These are phyloP conservation scores for Bactericera cockerelli DNA, from an alignment of 1,140 invertebrate species.

Conservation along the genomic window DNA sequence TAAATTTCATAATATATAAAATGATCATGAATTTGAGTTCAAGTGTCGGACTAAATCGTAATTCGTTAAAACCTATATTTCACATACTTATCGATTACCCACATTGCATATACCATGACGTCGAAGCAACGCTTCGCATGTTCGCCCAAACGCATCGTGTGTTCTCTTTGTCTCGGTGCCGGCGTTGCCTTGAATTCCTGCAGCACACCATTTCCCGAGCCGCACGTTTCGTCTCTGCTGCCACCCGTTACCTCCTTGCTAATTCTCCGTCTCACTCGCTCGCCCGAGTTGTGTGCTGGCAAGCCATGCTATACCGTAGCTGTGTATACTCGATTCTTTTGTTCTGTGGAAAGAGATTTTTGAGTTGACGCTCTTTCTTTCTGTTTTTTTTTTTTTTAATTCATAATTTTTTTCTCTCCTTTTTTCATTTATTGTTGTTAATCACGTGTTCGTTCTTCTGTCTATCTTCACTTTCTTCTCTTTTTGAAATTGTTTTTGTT, in stretches of 20 bases:
- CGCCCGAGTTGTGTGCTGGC: neutral
- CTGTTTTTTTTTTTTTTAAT: neutral
- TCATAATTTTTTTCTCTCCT: neutral
- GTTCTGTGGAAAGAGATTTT: constrained; percentile 9
- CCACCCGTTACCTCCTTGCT: constrained; percentile 4
- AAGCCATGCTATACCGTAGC: neutral
- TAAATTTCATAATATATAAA: too few relatives aligned
- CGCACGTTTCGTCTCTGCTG: neutral
- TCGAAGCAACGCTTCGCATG: too few relatives aligned
- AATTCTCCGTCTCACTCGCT: neutral
- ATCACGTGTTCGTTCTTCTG: constrained; percentile 1
- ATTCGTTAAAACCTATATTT: too few relatives aligned
- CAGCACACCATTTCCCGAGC: neutral
- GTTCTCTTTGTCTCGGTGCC: too few relatives aligned
- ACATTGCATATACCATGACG: too few relatives aligned
- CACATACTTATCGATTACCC: too few relatives aligned
- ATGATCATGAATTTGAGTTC: too few relatives aligned
- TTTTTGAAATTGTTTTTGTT: neutral
- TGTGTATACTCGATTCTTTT: neutral
- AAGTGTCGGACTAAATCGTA: too few relatives aligned
- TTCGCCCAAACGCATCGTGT: too few relatives aligned
- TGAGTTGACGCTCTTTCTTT: constrained; percentile 1
- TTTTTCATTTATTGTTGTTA: neutral
- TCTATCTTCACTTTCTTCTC: neutral
- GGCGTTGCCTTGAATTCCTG: too few relatives aligned